Evolutionary conservation across 2,797 vertebrate species (phyloP).

Genomic region (Lagocephalus sceleratus): DNA sequence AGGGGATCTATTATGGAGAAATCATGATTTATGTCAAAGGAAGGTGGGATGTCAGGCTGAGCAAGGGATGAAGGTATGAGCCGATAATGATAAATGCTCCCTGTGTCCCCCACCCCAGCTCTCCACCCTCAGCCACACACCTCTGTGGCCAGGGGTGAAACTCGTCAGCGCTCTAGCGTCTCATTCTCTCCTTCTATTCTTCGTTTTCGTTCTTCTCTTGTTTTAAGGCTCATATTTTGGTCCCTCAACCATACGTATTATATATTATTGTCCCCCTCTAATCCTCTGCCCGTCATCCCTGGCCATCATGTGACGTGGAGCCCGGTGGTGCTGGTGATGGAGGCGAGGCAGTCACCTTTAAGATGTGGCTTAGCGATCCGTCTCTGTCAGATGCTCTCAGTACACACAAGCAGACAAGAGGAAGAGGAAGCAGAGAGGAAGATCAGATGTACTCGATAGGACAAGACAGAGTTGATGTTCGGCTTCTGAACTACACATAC

Average conservation of each 20-base stretch:
- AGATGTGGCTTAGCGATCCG: conserved; percentile 64
- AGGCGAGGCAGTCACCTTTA: conserved; percentile 73
- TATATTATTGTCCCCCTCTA: conserved; percentile 10
- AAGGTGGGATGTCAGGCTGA: conserved; percentile 65
- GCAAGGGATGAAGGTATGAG: conserved; percentile 65
- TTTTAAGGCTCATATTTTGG: background rate
- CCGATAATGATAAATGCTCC: conserved; percentile 76
- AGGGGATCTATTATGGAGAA: conserved; percentile 73
- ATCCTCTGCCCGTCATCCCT: conserved; percentile 21
- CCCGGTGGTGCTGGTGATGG: conserved; percentile 53
- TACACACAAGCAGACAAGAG: conserved; percentile 53
- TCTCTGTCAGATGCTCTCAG: conserved; percentile 63
- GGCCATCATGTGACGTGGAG: conserved; percentile 39
- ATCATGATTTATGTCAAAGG: conserved; percentile 79
- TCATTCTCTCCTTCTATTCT: background rate
- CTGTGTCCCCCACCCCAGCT: conserved; percentile 36
- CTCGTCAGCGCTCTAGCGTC: conserved; percentile 16
- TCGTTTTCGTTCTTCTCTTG: too few relatives aligned
- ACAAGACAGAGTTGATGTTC: background rate
- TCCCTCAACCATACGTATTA: too few relatives aligned
- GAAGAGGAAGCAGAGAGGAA: conserved; percentile 31
- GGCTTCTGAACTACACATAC: too few relatives aligned
- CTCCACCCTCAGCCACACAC: conserved; percentile 20
- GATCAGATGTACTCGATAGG: conserved; percentile 3
- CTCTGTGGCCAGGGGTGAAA: conserved; percentile 32